Conservation (phyloP, 2,888 invertebrate species). For the Epinotia nisella region DNA sequence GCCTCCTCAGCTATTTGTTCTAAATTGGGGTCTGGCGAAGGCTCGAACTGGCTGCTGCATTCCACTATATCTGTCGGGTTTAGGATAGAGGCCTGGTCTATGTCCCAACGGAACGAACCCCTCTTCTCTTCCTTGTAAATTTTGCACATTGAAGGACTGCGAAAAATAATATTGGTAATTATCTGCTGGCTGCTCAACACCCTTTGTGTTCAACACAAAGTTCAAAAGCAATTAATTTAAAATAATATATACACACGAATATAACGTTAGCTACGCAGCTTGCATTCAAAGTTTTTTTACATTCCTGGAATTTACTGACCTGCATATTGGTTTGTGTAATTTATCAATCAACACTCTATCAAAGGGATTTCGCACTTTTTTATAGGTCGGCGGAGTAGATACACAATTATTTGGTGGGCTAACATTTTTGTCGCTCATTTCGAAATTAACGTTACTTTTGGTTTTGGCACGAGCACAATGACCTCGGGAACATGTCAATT, state of each 20-base stretch:
- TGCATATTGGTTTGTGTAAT: constrained; percentile 88
- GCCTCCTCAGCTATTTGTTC: constrained; percentile 88
- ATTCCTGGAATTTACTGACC: constrained; percentile 71
- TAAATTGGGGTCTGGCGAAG: constrained; percentile 85
- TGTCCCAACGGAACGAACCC: constrained; percentile 85
- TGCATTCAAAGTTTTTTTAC: constrained; percentile 11
- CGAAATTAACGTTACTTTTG: constrained; percentile 68
- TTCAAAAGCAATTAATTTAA: neutral
- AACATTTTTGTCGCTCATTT: constrained; percentile 77
- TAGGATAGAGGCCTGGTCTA: constrained; percentile 88
- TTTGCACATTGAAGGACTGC: constrained; percentile 81
- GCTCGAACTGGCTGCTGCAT: constrained; percentile 86
- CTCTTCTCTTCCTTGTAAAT: constrained; percentile 74
- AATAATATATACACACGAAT: neutral
- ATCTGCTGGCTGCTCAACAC: neutral
- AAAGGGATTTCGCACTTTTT: constrained; percentile 87
- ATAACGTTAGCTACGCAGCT: neutral
- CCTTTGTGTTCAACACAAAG: neutral
- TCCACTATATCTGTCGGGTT: constrained; percentile 88
- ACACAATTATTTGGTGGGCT: constrained; percentile 64
- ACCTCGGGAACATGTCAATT: constrained; percentile 46
- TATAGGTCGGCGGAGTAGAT: constrained; percentile 73
- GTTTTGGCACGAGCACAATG: constrained; percentile 50
- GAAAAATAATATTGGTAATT: constrained; percentile 43
- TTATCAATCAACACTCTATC: constrained; percentile 87